Base-by-base conservation (phyloP, 2,888 invertebrate genomes). In the Rhodophaea formosa region DNA sequence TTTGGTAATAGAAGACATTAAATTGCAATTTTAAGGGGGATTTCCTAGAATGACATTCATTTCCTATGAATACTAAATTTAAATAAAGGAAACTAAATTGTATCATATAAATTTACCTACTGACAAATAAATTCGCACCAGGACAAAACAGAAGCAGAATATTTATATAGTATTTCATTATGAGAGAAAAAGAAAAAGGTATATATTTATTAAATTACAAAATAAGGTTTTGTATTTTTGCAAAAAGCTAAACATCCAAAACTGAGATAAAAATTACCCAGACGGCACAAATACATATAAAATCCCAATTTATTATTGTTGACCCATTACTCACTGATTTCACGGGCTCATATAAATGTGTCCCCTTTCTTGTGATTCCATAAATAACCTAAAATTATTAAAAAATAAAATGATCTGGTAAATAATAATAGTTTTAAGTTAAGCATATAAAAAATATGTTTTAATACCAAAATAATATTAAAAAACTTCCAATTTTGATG, bases 331-430 rank as follows among this genome's bases (percentile, higher is more conserved):
- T 86, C 79, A 86, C 86, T 64, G 82, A 79, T 68, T 68, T 74
- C 0, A 81, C 74, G 1, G 83, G 79, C 43, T 81, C 79, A 69
- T 82, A 78, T 46, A 83, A 74, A 74, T 81, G 79, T 55, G 74
- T 74, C 57, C 81, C 79, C 64, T 79, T 81, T 59, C 68, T 79
- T 66, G 75, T 75, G 39, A 83, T 69, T 65, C 74, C 69, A 63
- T 71, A 67, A 52, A 80, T 58, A 39, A 81, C 80, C 86, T 86
- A 84, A 60, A 86, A 84, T 66, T 55, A 66, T 29, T 60, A 57
- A 62, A 55, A 56, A 53, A 32, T 17, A 58, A n/a, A n/a, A n/a
- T n/a, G n/a, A n/a, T n/a, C n/a, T n/a, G n/a, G n/a, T n/a, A 35
- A 54, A 8, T 53, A 54, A 62, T 55, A 57, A 57, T 63, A 49